phyloP scores from a whole-genome alignment of 2,888 invertebrate genomes.

The Himalopsyche kuldschensis region DNA sequence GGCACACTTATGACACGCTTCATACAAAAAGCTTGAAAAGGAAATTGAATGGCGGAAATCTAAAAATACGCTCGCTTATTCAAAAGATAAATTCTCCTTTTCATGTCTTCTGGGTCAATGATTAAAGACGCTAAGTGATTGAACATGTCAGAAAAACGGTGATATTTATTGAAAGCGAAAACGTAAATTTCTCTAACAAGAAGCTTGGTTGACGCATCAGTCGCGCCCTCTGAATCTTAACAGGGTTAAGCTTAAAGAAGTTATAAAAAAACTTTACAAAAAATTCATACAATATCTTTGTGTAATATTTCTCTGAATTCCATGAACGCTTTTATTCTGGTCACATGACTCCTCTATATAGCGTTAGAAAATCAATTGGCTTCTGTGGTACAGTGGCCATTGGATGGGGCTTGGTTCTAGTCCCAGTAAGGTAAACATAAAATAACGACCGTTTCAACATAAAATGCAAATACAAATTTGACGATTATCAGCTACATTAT shows the following conservation, averaged over 20 bases:
- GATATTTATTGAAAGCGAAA: constrained; percentile 7
- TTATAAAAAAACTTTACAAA: neutral
- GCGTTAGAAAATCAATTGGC: too few relatives aligned
- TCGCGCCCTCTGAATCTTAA: constrained; percentile 32
- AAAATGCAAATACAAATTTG: too few relatives aligned
- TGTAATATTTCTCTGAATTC: too few relatives aligned
- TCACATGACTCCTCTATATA: too few relatives aligned
- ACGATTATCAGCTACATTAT: too few relatives aligned
- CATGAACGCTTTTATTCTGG: too few relatives aligned
- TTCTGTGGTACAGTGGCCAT: too few relatives aligned
- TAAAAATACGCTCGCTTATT: constrained; percentile 8
- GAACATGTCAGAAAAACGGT: neutral
- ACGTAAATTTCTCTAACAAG: constrained; percentile 16
- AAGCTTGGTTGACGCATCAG: constrained; percentile 18
- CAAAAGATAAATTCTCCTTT: constrained; percentile 21
- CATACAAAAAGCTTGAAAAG: neutral
- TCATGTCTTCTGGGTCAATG: constrained; percentile 11
- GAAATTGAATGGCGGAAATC: neutral
- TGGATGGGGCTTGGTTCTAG: too few relatives aligned
- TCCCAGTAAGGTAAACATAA: too few relatives aligned
- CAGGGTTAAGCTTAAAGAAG: constrained; percentile 9
- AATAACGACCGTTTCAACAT: too few relatives aligned
- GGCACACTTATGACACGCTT: neutral
- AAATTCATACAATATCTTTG: neutral
- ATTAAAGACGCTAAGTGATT: neutral